Evolutionary conservation across 2,113 vertebrate species (phyloP).

Genomic region (Notothenia rossii): DNA sequence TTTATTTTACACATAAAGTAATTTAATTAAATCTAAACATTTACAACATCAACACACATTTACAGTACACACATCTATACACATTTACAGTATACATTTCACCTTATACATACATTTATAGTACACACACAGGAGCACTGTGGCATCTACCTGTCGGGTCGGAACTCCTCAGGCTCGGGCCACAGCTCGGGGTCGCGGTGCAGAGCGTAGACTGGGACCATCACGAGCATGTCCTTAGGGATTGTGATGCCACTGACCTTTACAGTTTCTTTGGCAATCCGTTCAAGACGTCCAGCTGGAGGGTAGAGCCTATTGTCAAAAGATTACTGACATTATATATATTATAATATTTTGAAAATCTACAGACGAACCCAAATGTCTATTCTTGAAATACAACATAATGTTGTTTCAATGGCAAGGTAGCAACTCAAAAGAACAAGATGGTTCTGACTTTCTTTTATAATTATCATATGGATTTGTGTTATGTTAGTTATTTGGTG

Average conservation of each 20-base stretch:
- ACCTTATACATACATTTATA: background rate
- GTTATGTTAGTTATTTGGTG: too few species aligned
- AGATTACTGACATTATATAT: background rate
- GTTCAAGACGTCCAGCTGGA: constrained; percentile 64
- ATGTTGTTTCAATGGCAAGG: background rate
- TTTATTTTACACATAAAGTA: too few species aligned
- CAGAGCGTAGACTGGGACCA: constrained; percentile 76
- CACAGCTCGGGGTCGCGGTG: constrained; percentile 76
- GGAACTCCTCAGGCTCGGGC: constrained; percentile 83
- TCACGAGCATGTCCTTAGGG: constrained; percentile 73
- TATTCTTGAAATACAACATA: background rate
- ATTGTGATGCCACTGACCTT: constrained; percentile 83
- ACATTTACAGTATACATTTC: background rate
- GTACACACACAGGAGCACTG: background rate
- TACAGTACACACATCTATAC: background rate
- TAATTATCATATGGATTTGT: background rate
- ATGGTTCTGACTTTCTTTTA: background rate
- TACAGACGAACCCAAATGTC: background rate
- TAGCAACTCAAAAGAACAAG: background rate
- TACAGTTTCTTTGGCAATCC: constrained; percentile 85
- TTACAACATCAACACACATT: background rate
- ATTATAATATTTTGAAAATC: too few species aligned
- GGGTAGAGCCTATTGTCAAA: constrained; percentile 78
- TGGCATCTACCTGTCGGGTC: constrained; percentile 81
- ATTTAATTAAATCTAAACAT: too few species aligned